Evolutionary conservation across 2,113 vertebrate species (phyloP).

Genomic region (Rhizomys pruinosus): DNA sequence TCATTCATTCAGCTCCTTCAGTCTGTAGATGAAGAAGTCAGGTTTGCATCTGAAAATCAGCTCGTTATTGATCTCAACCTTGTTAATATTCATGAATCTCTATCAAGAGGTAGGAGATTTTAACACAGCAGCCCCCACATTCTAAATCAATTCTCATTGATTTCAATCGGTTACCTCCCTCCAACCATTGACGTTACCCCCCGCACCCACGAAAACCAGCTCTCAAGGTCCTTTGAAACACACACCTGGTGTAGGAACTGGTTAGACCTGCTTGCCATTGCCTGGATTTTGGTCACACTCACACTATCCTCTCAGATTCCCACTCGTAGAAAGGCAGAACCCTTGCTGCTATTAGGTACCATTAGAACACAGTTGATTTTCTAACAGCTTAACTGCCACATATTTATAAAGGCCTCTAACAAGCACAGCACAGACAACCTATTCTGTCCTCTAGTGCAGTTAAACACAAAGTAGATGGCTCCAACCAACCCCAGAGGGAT

Average conservation of each 20-base stretch:
- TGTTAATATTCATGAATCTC: slow-evolving; percentile 91
- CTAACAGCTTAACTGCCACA: background rate
- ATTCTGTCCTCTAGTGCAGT: background rate
- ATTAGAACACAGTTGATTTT: background rate
- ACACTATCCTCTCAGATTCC: background rate
- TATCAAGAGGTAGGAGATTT: slow-evolving; percentile 87
- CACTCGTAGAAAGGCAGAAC: background rate
- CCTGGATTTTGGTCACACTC: background rate
- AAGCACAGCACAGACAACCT: background rate
- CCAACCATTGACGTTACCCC: slow-evolving; percentile 80
- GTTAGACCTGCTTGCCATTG: background rate
- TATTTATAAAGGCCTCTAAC: background rate
- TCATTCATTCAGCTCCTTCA: slow-evolving; percentile 81
- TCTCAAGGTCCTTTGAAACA: slow-evolving; percentile 86
- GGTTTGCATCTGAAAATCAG: slow-evolving; percentile 89
- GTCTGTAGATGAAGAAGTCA: slow-evolving; percentile 86
- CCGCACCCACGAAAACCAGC: slow-evolving; percentile 79
- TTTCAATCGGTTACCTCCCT: slow-evolving; percentile 87
- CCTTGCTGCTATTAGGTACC: background rate
- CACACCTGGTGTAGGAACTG: slow-evolving; percentile 46
- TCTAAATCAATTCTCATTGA: slow-evolving; percentile 91
- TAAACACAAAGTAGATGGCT: background rate
- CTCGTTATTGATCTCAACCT: slow-evolving; percentile 86
- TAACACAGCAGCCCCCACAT: slow-evolving; percentile 86
- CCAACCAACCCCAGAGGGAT: background rate